Conservation (phyloP, 92 coral and sea anemone genomes). For the Epizoanthus fatuus region DNA sequence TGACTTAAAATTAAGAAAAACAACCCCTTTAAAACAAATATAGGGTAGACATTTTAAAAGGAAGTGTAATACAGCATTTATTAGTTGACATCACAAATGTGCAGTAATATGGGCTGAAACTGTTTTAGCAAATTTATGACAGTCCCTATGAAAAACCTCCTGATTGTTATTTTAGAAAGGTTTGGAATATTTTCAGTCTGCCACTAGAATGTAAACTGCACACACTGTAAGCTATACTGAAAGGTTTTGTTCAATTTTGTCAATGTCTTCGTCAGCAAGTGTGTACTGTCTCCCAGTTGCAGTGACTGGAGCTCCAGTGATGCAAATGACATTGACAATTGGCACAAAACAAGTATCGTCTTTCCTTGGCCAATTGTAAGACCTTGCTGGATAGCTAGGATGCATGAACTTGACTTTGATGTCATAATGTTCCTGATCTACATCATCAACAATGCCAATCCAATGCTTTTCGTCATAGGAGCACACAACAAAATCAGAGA, state of each 20-base stretch:
- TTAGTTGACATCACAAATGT: too few species aligned
- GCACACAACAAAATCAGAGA: constrained; percentile 44
- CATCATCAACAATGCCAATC: constrained; percentile 37
- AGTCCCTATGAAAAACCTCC: too few species aligned
- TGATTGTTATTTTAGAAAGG: too few species aligned
- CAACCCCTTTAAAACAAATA: too few species aligned
- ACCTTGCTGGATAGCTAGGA: too few species aligned
- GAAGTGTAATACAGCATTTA: too few species aligned
- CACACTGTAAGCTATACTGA: constrained; percentile 12
- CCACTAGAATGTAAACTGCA: neutral
- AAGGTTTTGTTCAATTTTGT: constrained; percentile 48
- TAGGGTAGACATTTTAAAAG: too few species aligned
- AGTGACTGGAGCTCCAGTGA: constrained; percentile 50
- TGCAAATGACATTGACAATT: constrained; percentile 41
- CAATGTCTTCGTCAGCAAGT: constrained; percentile 44
- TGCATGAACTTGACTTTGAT: constrained; percentile 19
- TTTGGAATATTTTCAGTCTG: neutral
- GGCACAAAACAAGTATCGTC: constrained; percentile 41
- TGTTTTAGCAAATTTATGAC: too few species aligned
- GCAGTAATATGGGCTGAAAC: too few species aligned
- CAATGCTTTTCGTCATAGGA: constrained; percentile 38
- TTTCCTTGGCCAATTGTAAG: constrained; percentile 38
- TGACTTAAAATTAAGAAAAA: too few species aligned
- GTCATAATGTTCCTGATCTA: constrained; percentile 50
- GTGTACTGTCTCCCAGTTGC: constrained; percentile 61